Percentiles rank a stretch among this genome's conserved stretches.
These are phyloP conservation scores for Crotalus adamanteus DNA, from an alignment of 2,797 vertebrate species.

Conservation along the genomic window DNA sequence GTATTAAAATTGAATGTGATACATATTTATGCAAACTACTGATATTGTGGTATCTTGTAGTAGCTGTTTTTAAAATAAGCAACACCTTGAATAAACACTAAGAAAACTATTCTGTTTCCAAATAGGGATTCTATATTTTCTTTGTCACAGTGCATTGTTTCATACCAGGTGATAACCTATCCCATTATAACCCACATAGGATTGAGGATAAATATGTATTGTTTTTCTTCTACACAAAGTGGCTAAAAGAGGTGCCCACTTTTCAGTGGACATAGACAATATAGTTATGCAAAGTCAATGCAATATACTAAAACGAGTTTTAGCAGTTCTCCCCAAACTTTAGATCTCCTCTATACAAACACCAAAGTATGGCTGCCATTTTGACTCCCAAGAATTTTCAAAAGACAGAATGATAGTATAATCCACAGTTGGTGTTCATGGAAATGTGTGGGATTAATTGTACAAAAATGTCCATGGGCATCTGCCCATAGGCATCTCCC, in stretches of 20 bases:
- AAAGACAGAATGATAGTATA: background rate
- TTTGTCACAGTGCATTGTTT: constrained; percentile 46
- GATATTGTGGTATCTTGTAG: constrained; percentile 43
- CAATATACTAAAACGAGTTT: background rate
- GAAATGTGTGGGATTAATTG: no score
- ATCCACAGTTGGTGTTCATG: no score
- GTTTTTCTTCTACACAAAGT: background rate
- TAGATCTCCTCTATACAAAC: background rate
- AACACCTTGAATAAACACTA: constrained; percentile 47
- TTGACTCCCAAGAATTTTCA: background rate
- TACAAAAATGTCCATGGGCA: no score
- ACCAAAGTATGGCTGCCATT: background rate
- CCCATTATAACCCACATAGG: background rate
- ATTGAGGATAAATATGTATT: background rate
- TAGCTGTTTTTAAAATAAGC: constrained; percentile 27
- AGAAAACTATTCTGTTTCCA: constrained; percentile 32
- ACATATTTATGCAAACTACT: constrained; percentile 32
- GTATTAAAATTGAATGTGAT: constrained; percentile 33
- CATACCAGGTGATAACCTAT: constrained; percentile 44
- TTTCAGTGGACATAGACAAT: background rate
- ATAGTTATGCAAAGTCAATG: background rate
- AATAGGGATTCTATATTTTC: constrained; percentile 27
- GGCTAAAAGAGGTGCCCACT: background rate
- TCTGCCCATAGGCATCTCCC: no score
- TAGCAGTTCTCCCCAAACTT: background rate